These are phyloP conservation scores for Myathropa florea DNA, from an alignment of 2,888 invertebrate species.

Conservation along the genomic window DNA sequence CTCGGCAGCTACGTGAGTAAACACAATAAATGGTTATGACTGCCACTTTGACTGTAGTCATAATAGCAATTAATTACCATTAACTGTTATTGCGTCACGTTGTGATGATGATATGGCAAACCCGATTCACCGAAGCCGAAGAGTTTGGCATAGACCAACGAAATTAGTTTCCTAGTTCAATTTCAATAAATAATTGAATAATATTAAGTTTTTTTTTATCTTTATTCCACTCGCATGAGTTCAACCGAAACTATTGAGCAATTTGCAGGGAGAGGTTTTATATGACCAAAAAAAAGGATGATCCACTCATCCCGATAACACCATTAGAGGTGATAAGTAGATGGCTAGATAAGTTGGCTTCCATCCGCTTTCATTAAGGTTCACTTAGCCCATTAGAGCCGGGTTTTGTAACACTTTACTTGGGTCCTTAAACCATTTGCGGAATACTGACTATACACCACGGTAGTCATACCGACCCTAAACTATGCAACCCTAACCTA, in stretches of 20 bases:
- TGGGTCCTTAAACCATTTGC: no score
- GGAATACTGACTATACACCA: no score
- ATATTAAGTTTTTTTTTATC: not conserved
- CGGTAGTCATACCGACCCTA: no score
- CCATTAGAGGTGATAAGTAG: no score
- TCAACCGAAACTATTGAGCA: not conserved
- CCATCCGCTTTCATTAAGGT: no score
- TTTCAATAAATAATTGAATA: not conserved
- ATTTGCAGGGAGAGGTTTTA: not conserved
- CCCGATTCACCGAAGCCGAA: not conserved
- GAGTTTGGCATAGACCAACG: not conserved
- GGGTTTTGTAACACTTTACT: no score
- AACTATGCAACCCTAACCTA: no score
- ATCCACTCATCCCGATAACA: no score
- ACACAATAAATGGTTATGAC: not conserved
- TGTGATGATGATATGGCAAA: not conserved
- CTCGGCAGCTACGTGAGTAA: not conserved
- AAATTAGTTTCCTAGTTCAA: not conserved
- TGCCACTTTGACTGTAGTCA: not conserved
- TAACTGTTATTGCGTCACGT: not conserved
- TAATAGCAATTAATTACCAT: not conserved
- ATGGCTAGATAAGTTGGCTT: no score
- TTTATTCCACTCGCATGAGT: not conserved
- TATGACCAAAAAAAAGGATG: no score
- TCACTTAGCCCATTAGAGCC: no score